phyloP scores from a whole-genome alignment of 2,797 vertebrate genomes.

The Sus cebifrons region DNA sequence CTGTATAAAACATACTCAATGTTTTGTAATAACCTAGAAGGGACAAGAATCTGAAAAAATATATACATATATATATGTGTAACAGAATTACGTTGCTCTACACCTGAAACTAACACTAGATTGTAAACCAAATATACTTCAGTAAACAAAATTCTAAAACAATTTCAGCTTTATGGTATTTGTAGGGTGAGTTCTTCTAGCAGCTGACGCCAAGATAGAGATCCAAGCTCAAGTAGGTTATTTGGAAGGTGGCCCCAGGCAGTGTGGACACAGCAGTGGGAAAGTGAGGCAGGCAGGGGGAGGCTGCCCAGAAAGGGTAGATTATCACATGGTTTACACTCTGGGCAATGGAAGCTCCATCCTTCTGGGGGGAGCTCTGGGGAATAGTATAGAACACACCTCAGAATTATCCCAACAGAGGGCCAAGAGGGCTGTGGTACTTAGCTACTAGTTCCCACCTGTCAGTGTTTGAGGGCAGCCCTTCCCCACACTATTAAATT shows the following conservation, averaged over 20 bases:
- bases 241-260: not conserved
- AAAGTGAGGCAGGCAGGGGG: not conserved
- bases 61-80: not conserved
- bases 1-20: not conserved
- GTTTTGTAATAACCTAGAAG: not conserved
- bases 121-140: not conserved
- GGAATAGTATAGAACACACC: not conserved
- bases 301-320: not conserved
- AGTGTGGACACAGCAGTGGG: not conserved
- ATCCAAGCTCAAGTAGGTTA: not conserved
- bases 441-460: not conserved
- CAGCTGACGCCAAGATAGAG: not conserved
- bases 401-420: not conserved
- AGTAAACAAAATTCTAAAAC: not conserved
- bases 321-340: not conserved
- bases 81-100: not conserved
- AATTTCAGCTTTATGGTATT: not conserved
- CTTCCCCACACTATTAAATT: not conserved
- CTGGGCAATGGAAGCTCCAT: not conserved
- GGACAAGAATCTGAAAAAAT: not conserved
- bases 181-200: conserved; percentile 19
- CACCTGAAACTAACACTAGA: not conserved
- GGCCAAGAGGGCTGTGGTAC: not conserved
- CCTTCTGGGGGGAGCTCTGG: not conserved
- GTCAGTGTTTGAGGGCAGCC: not conserved